Conservation (phyloP, 2,113 vertebrate species). For the Andinoacara biseriatus region DNA sequence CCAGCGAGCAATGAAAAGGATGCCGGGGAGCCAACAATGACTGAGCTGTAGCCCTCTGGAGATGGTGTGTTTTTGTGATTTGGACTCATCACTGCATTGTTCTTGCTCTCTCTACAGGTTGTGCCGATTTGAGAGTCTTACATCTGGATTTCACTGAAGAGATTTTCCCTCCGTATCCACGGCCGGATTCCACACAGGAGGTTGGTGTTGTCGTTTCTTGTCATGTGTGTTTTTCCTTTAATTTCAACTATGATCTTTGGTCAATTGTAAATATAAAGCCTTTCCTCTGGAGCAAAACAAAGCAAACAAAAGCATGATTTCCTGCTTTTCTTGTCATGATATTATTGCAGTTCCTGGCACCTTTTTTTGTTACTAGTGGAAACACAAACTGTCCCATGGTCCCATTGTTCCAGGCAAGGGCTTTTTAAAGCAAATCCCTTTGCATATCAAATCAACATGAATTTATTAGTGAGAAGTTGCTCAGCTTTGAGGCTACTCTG, state of each 20-base stretch:
- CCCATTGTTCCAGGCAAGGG: slow-evolving; percentile 38
- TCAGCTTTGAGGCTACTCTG: no score
- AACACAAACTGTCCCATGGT: slow-evolving; percentile 31
- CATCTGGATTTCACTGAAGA: slow-evolving; percentile 17
- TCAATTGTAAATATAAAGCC: not conserved
- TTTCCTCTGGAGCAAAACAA: slow-evolving; percentile 18
- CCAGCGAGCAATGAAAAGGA: slow-evolving; percentile 31
- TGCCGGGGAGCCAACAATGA: slow-evolving; percentile 33
- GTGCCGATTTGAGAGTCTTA: not conserved
- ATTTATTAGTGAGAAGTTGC: no score
- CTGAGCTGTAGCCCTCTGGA: slow-evolving; percentile 48
- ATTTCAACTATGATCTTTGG: not conserved
- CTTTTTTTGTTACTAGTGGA: slow-evolving; percentile 47
- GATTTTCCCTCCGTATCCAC: not conserved
- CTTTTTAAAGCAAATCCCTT: no score
- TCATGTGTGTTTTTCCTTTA: not conserved
- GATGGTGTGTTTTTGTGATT: slow-evolving; percentile 58
- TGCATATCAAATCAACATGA: no score
- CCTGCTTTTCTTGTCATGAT: slow-evolving; percentile 61
- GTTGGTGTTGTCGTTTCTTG: slow-evolving; percentile 33
- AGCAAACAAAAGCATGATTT: slow-evolving; percentile 52
- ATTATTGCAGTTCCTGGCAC: slow-evolving; percentile 58
- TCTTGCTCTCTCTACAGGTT: slow-evolving; percentile 45
- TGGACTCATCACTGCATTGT: slow-evolving; percentile 32
- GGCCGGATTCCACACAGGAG: slow-evolving; percentile 31